Conservation (phyloP, 1,140 invertebrate genomes). For the Thaumetopoea pityocampa region DNA sequence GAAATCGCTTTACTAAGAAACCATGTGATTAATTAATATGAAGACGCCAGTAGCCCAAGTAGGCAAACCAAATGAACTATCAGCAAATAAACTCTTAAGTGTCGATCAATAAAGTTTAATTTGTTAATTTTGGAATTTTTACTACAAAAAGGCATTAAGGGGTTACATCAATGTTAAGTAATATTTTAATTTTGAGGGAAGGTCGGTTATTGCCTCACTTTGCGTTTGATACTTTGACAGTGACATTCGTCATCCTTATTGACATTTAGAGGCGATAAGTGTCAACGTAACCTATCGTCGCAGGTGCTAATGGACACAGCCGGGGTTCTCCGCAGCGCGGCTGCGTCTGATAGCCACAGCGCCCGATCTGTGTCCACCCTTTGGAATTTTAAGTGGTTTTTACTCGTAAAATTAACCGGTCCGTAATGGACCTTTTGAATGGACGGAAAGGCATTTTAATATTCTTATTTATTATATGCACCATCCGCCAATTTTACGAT, state of each 20-base stretch:
- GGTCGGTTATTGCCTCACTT: background rate
- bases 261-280: slow-evolving; percentile 29
- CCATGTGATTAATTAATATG: slow-evolving; percentile 22
- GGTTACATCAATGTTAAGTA: no score
- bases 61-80: no score
- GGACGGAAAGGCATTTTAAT: slow-evolving; percentile 49
- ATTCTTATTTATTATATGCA: slow-evolving; percentile 23
- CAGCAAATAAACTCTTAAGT: no score
- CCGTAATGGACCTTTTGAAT: slow-evolving; percentile 44
- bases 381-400: slow-evolving; percentile 64
- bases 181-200: no score
- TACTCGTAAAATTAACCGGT: slow-evolving; percentile 62
- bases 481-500: slow-evolving; percentile 23
- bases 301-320: slow-evolving; percentile 49
- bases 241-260: slow-evolving; percentile 29
- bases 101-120: no score
- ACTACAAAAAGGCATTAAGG: no score
- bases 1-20: slow-evolving; percentile 22
- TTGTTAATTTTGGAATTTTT: no score
- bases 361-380: slow-evolving; percentile 44
- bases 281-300: slow-evolving; percentile 33
- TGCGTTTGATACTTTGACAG: slow-evolving; percentile 2
- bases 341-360: no score
- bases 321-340: slow-evolving; percentile 21
- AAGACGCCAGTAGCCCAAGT: slow-evolving; percentile 1